Evolutionary conservation across 2,888 invertebrate genomes (phyloP).

Genomic region (Drosophila nigricruria): DNA sequence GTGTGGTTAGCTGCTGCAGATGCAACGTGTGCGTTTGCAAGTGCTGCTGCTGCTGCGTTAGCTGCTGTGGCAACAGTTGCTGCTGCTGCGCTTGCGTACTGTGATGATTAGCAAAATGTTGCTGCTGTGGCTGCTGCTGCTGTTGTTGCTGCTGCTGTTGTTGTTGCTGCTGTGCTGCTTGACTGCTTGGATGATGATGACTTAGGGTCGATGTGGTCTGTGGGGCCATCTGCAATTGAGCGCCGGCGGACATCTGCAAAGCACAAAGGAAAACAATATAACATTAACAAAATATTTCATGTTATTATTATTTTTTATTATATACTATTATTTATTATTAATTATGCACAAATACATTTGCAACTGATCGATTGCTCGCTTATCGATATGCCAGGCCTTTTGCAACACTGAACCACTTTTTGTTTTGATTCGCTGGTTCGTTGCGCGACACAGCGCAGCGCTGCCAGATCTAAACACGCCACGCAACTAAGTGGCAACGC

Average conservation of each 20-base stretch:
- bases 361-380: conserved; percentile 21
- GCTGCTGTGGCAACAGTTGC: conserved; percentile 54
- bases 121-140: conserved; percentile 59
- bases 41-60: conserved; percentile 66
- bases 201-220: conserved; percentile 90
- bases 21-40: conserved; percentile 66
- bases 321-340: too few relatives aligned
- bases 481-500: conserved; percentile 63
- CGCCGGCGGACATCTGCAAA: conserved; percentile 96
- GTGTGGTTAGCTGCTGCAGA: conserved; percentile 65
- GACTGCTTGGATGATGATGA: conserved; percentile 83
- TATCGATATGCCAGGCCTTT: conserved; percentile 44
- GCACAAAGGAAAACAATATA: conserved; percentile 11
- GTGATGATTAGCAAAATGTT: conserved; percentile 71
- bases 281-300: conserved; percentile 19
- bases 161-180: conserved; percentile 81
- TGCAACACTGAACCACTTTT: conserved; percentile 57
- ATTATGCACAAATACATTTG: conserved; percentile 3
- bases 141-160: conserved; percentile 69
- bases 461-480: conserved; percentile 38
- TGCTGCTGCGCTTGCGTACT: conserved; percentile 68
- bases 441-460: conserved; percentile 30
- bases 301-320: too few relatives aligned
- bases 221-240: conserved; percentile 99
- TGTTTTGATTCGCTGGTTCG: conserved; percentile 71